These are phyloP conservation scores for Drosophila truncata DNA, from an alignment of 1,140 invertebrate genomes.

Conservation along the genomic window DNA sequence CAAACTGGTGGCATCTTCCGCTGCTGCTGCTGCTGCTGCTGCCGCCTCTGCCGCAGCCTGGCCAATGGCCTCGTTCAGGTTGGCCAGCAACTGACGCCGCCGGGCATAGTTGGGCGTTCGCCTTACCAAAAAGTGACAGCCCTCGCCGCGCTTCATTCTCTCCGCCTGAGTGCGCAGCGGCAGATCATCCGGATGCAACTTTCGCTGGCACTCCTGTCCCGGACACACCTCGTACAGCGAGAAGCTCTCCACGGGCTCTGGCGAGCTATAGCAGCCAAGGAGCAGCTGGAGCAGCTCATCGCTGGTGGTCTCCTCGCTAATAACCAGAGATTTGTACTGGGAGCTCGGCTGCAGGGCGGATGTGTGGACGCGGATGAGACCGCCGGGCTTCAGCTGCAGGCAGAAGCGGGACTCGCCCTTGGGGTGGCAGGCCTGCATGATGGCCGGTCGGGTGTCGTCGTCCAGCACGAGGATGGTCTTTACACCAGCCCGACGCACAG, in stretches of 20 bases:
- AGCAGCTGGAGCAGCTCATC: constrained; percentile 95
- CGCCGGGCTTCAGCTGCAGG: constrained; percentile 93
- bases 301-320: constrained; percentile 95
- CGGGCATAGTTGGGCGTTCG: constrained; percentile 90
- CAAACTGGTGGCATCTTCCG: constrained; percentile 61
- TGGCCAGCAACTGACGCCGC: constrained; percentile 75
- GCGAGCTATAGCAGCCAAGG: constrained; percentile 93
- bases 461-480: constrained; percentile 93
- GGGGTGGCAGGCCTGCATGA: constrained; percentile 95
- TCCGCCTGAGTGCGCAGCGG: constrained; percentile 93
- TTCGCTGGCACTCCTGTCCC: constrained; percentile 92
- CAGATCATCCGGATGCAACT: constrained; percentile 93
- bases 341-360: constrained; percentile 95
- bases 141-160: constrained; percentile 88
- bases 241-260: constrained; percentile 93
- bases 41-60: constrained; percentile 20
- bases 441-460: constrained; percentile 94
- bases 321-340: constrained; percentile 95
- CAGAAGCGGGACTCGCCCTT: constrained; percentile 96
- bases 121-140: constrained; percentile 91
- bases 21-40: not conserved
- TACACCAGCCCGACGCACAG: constrained; percentile 92
- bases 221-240: constrained; percentile 94
- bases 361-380: constrained; percentile 95
- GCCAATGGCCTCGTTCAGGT: constrained; percentile 71